Evolutionary conservation across 1,140 invertebrate species (phyloP), one percentile per base, ranked within the genome.

Genomic region (Aphelenchoides avenae): DNA sequence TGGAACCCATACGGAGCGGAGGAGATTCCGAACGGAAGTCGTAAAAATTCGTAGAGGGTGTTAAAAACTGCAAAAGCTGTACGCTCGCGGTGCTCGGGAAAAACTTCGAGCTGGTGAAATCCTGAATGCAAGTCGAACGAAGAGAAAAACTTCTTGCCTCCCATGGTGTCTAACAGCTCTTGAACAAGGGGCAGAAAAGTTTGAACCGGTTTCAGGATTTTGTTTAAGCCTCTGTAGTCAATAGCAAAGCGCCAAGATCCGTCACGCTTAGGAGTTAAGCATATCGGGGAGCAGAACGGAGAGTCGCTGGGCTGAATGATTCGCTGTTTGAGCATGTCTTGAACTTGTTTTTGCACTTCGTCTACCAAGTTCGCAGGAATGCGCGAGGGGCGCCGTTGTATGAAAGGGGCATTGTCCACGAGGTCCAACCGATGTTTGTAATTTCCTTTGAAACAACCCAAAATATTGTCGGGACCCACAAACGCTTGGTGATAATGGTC

Each of bases 311-410:
- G 49, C 26, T 52, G 31, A 18, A 63, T 64, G 13, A 63, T 50
- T n/a, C 34, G 34, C 26, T 66, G 33, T 30, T 22, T 18, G 1
- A 63, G 40, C 60, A 63, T 52, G n/a, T 63, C 60, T 7, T 63
- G 22, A 1, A 54, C 37, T 48, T 63, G 61, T 57, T 39, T 13
- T 26, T 63, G 43, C 0, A 63, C 43, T 46, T 64, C 61, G 9
- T 29, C 26, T 22, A 36, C 36, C 1, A 60, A 27, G 0, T 50
- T 52, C 11, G 27, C 18, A 1, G 60, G 50, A 20, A 55, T 48
- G 3, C 42, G 26, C 11, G 40, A 55, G 0, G 29, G 57, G n/a
- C 59, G 13, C 26, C 55, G 51, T 9, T 20, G 31, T 0, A 41
- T 11, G 1, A 44, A 20, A 1, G 33, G 40, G 0, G 48, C 31